Percentiles rank a stretch among this genome's conserved stretches.
phyloP scores from a whole-genome alignment of 2,888 invertebrate species.

The Fragum fragum region DNA sequence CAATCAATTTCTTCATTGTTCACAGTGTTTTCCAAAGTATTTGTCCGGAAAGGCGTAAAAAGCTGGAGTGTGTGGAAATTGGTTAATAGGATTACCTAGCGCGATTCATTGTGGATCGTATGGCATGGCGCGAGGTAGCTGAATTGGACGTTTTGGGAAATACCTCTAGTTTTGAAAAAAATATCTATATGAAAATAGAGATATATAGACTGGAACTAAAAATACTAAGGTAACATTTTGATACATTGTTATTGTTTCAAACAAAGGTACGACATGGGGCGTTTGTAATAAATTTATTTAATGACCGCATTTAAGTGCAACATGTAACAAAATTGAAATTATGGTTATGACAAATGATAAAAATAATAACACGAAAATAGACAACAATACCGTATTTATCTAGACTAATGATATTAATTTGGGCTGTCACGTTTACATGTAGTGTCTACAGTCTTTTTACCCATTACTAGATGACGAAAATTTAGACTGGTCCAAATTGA shows the following conservation, averaged over 20 bases:
- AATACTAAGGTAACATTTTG: not conserved
- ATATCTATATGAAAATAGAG: too few relatives aligned
- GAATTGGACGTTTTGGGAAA: too few relatives aligned
- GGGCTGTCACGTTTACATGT: not conserved
- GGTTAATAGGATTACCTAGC: too few relatives aligned
- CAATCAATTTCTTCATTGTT: too few relatives aligned
- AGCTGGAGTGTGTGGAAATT: too few relatives aligned
- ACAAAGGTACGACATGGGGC: not conserved
- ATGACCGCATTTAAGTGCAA: conserved; percentile 22
- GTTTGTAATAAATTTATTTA: conserved; percentile 10
- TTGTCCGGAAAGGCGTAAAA: too few relatives aligned
- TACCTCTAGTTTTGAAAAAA: too few relatives aligned
- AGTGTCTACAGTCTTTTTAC: not conserved
- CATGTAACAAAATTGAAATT: conserved; percentile 23
- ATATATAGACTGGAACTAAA: not conserved
- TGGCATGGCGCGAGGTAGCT: too few relatives aligned
- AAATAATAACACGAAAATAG: not conserved
- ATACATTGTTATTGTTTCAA: not conserved
- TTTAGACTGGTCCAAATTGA: too few relatives aligned
- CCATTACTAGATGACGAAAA: too few relatives aligned
- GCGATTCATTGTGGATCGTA: too few relatives aligned
- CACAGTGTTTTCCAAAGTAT: too few relatives aligned
- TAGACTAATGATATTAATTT: not conserved
- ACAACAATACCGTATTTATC: conserved; percentile 1
- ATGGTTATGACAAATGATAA: conserved; percentile 12